Base-by-base conservation (phyloP, 2,113 vertebrate genomes). In the Amphilophus citrinellus region DNA sequence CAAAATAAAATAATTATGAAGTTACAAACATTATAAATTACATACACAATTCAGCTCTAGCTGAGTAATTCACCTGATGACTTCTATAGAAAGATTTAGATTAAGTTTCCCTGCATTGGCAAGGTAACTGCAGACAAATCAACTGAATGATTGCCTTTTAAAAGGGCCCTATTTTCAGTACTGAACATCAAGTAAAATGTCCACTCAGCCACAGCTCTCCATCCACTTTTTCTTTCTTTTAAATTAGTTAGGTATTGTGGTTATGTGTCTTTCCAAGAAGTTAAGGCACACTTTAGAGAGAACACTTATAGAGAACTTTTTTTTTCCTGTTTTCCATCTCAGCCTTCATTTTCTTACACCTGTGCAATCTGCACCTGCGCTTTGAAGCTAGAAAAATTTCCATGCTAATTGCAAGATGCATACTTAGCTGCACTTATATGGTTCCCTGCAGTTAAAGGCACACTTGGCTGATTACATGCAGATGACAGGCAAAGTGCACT, bases 341-440 rank as follows among this genome's bases (percentile, higher is more conserved):
- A 78, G 24, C 50, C 17, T 75, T 85, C 6, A 65, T 84, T 92
- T 84, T 76, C 76, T 89, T 82, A 89, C 86, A 89, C 87, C 81
- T 88, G 78, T 44, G 37, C 86, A 86, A 84, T 91, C 89, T 90
- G 79, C 82, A 91, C 87, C 89, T 87, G 84, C 57, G 78, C 73
- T 61, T 32, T 60, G 63, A 77, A 89, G 80, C 79, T 53, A 20
- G 27, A 60, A 76, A 88, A 13, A 86, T 79, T 79, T 88, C 78
- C 83, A 82, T 89, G 60, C 77, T 91, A 92, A 92, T 89, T 88
- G 87, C 82, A n/a, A 86, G 65, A 65, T 57, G 37, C 88, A 73
- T 47, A 63, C 76, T 77, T 63, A 32, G 56, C 24, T 14, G 4
- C 81, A 66, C 83, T 86, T 85, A 71, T 77, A 78, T 73, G 39